Percentiles rank a stretch among this genome's conserved stretches.
Evolutionary conservation across 2,797 vertebrate species (phyloP).

Genomic region (Agapornis canus): DNA sequence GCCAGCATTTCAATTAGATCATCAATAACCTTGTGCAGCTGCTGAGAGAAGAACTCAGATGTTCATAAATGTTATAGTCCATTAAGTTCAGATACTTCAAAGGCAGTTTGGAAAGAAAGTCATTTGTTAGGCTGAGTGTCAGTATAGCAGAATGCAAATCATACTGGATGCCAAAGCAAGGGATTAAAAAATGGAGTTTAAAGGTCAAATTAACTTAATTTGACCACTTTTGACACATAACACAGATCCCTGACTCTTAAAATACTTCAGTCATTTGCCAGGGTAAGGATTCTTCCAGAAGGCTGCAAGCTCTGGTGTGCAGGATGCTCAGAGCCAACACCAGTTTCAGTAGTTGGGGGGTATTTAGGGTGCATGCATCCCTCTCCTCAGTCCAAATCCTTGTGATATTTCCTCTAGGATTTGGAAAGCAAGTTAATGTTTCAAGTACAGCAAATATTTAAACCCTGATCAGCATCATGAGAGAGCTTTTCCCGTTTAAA

Average conservation of each 20-base stretch:
- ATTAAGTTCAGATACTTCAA: conserved; percentile 78
- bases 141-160: conserved; percentile 59
- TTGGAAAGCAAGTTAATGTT: neutral
- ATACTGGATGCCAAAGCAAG: conserved; percentile 47
- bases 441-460: conserved; percentile 10
- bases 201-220: conserved; percentile 68
- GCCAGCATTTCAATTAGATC: conserved; percentile 91
- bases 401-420: neutral
- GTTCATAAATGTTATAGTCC: conserved; percentile 82
- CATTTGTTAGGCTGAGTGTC: conserved; percentile 71
- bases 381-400: neutral
- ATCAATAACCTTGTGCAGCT: conserved; percentile 92
- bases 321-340: neutral
- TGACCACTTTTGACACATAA: conserved; percentile 39
- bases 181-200: conserved; percentile 53
- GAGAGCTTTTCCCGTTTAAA: neutral
- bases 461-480: neutral
- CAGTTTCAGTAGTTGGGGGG: rapidly evolving
- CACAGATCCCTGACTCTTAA: neutral
- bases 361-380: rapidly evolving
- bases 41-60: conserved; percentile 86
- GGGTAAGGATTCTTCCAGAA: neutral
- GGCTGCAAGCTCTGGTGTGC: neutral
- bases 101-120: conserved; percentile 76
- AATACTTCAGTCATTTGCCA: neutral